phyloP scores from a whole-genome alignment of 2,888 invertebrate species.

The Hololepta plana region DNA sequence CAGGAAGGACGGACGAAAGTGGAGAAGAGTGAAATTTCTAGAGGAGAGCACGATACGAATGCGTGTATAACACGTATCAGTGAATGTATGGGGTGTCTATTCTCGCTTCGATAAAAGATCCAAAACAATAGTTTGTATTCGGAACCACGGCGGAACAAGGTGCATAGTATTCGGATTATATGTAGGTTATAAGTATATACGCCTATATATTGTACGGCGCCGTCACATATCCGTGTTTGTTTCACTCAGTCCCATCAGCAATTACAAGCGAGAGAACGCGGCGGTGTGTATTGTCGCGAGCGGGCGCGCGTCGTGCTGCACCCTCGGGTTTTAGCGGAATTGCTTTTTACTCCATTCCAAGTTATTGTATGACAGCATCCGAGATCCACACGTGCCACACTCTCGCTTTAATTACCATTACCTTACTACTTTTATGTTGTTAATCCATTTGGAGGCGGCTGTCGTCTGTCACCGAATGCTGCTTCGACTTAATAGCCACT shows the following conservation, averaged over 20 bases:
- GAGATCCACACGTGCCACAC: constrained; percentile 18
- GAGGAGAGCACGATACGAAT: too few species aligned
- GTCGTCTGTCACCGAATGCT: constrained; percentile 3
- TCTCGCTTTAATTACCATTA: constrained; percentile 24
- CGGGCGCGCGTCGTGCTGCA: constrained; percentile 13
- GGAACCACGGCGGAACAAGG: too few species aligned
- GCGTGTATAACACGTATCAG: too few species aligned
- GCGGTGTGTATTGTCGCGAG: constrained; percentile 16
- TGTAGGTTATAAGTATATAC: too few species aligned
- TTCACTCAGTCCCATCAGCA: constrained; percentile 15
- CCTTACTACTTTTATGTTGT: constrained; percentile 22
- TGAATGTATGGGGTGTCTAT: constrained; percentile 5
- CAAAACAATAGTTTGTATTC: too few species aligned
- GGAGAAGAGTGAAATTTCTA: too few species aligned
- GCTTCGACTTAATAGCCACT: too few species aligned
- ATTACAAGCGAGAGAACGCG: constrained; percentile 22
- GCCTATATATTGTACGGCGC: too few species aligned
- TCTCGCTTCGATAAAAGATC: constrained; percentile 1
- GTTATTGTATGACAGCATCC: constrained; percentile 20
- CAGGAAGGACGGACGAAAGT: too few species aligned
- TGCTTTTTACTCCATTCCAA: constrained; percentile 20
- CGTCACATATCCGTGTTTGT: constrained; percentile 9
- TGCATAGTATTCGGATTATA: too few species aligned
- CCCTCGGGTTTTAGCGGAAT: constrained; percentile 22
- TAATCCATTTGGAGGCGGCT: constrained; percentile 22